Percentiles rank a stretch among this genome's conserved stretches.
Evolutionary conservation across 2,797 vertebrate species (phyloP).

Genomic region (Toxotes lorentzi): DNA sequence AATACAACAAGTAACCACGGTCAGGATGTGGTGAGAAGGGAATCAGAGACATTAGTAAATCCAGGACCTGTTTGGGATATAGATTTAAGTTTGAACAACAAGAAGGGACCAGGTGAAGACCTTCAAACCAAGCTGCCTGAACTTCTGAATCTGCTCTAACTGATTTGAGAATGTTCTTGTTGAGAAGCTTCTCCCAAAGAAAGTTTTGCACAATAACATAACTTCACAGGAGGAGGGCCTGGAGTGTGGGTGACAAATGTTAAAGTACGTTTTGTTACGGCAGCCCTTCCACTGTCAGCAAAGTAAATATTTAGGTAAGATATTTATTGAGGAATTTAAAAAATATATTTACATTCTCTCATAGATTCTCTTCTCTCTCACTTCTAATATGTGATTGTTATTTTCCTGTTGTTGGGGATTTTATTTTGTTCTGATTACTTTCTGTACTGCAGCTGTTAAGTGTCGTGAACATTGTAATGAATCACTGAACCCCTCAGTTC

Average conservation of each 20-base stretch:
- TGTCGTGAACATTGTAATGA: background rate
- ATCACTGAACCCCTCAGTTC: background rate
- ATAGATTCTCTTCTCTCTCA: background rate
- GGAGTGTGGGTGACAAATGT: slow-evolving; percentile 6
- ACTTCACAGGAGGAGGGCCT: background rate
- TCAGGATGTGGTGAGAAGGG: background rate
- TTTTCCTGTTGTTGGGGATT: background rate
- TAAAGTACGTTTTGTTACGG: background rate
- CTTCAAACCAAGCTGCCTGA: background rate
- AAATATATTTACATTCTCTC: background rate
- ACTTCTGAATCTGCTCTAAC: background rate
- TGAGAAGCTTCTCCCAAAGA: background rate
- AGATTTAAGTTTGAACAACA: background rate
- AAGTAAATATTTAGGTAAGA: background rate
- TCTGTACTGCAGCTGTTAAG: slow-evolving; percentile 3
- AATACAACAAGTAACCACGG: background rate
- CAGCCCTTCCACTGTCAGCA: background rate
- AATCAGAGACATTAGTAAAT: background rate
- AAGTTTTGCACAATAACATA: background rate
- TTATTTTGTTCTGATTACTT: background rate
- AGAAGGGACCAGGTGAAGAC: background rate
- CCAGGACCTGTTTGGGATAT: background rate
- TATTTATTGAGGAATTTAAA: slow-evolving; percentile 51
- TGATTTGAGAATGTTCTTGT: background rate
- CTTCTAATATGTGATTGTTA: background rate